Conservation (phyloP, 1,140 invertebrate genomes). For the Sycophila sp. region DNA sequence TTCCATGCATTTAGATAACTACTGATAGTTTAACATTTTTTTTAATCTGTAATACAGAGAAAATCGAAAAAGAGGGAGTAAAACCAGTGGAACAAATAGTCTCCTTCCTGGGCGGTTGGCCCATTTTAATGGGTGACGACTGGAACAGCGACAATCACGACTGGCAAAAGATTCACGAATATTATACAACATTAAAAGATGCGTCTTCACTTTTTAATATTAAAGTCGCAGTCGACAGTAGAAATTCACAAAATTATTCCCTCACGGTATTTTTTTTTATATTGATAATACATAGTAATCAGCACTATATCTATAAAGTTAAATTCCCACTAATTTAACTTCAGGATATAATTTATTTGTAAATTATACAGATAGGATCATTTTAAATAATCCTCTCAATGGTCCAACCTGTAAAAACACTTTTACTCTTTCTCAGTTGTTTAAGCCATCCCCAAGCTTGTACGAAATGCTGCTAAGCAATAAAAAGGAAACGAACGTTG, state of each 20-base stretch:
- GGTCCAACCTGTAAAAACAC: too few relatives aligned
- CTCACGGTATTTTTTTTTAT: too few relatives aligned
- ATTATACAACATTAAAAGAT: neutral
- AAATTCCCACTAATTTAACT: neutral
- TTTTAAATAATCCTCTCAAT: neutral
- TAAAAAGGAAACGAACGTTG: neutral
- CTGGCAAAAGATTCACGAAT: slow-evolving; percentile 3
- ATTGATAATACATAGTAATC: too few relatives aligned
- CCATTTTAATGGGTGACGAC: neutral
- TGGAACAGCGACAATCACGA: slow-evolving; percentile 10
- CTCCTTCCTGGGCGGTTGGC: slow-evolving; percentile 6
- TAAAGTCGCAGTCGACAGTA: neutral
- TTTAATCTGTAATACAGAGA: neutral
- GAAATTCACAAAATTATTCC: too few relatives aligned
- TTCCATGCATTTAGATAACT: too few relatives aligned
- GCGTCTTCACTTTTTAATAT: neutral
- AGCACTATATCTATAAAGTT: neutral
- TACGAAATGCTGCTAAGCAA: neutral
- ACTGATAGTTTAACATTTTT: too few relatives aligned
- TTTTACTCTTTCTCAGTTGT: slow-evolving; percentile 3
- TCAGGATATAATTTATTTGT: too few relatives aligned
- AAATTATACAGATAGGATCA: too few relatives aligned
- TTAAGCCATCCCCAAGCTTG: neutral
- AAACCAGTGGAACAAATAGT: neutral
- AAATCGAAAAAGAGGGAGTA: slow-evolving; percentile 10